These are phyloP conservation scores for Leptinotarsa undecemlineata DNA, from an alignment of 1,140 invertebrate genomes.

Conservation along the genomic window DNA sequence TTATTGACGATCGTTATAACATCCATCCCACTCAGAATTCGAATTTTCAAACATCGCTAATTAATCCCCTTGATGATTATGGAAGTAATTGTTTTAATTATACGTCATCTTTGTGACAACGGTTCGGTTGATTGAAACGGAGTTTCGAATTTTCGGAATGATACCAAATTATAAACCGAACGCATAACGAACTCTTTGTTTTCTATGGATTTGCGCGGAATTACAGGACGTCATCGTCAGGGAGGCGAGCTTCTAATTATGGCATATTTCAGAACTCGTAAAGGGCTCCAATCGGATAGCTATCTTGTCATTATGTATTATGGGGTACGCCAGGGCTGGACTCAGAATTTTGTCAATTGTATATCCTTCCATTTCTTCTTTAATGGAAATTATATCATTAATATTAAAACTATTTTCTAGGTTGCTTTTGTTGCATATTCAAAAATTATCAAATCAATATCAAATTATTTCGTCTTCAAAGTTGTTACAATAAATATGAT, in stretches of 20 bases:
- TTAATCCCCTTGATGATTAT: slow-evolving; percentile 4
- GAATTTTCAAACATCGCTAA: slow-evolving; percentile 1
- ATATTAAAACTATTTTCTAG: no score
- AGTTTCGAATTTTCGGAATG: slow-evolving; percentile 28
- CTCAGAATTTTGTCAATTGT: no score
- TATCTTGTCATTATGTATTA: slow-evolving; percentile 50
- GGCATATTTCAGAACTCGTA: slow-evolving; percentile 36
- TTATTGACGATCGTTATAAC: background rate
- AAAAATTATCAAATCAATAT: no score
- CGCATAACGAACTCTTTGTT: slow-evolving; percentile 41
- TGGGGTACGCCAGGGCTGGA: background rate
- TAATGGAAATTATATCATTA: no score
- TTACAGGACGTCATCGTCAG: slow-evolving; percentile 19
- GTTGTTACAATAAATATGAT: no score
- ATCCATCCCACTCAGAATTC: background rate
- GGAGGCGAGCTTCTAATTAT: slow-evolving; percentile 39
- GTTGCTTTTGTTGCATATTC: no score
- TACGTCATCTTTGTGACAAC: slow-evolving; percentile 21
- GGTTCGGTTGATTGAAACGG: slow-evolving; percentile 1
- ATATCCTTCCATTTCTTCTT: no score
- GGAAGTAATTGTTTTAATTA: slow-evolving; percentile 30
- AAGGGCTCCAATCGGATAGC: slow-evolving; percentile 42
- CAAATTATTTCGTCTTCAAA: no score
- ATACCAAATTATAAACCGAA: slow-evolving; percentile 38
- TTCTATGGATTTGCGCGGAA: slow-evolving; percentile 10